Base-by-base conservation (phyloP, 2,113 vertebrate species). In the Daphoenositta chrysoptera region DNA sequence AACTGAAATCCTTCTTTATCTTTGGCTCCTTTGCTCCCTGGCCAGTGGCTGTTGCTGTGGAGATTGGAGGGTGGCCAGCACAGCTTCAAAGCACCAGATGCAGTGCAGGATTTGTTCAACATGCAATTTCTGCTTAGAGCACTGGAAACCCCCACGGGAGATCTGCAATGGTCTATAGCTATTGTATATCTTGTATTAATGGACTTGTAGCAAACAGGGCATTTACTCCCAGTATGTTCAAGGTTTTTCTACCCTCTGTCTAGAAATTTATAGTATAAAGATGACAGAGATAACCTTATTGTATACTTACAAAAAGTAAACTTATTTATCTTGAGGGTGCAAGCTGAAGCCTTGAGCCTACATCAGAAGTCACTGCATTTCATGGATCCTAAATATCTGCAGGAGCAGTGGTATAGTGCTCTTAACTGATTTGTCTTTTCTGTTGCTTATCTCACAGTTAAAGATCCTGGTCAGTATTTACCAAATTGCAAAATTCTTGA, bases 11-110 rank as follows among this genome's bases (percentile, higher is more conserved):
- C 35, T 87, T 75, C n/a, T 83, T 70, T 75, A 57, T 85, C 63
- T 88, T 61, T 64, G 69, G 8, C 66, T 95, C 3, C n/a, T 94
- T 85, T 94, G 54, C 63, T 85, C 56, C 17, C 27, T 73, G 85
- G 75, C 84, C 45, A 19, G 75, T 83, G 19, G 30, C 54, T 88
- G 57, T 89, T 83, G 70, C 54, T 90, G 27, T 56, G 33, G 63
- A 86, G 45, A 4, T 24, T 93, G 91, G 82, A 90, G 12, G 33
- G 39, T 83, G 13, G 87, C 91, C 94, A 96, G 68, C 64, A 31
- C 14, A 92, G 30, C 79, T 94, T 93, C 87, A 90, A 94, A 89
- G 89, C 51, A 33, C 45, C 66, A 91, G 51, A 79, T 87, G 72
- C 53, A 82, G 51, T n/a, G 11, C 61, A 60, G 57, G 70, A 47